A percentile compares a stretch with the other conserved stretches of the same genome.
Evolutionary conservation across 2,113 vertebrate genomes (phyloP).

Genomic region (Orientallactaga bullata): DNA sequence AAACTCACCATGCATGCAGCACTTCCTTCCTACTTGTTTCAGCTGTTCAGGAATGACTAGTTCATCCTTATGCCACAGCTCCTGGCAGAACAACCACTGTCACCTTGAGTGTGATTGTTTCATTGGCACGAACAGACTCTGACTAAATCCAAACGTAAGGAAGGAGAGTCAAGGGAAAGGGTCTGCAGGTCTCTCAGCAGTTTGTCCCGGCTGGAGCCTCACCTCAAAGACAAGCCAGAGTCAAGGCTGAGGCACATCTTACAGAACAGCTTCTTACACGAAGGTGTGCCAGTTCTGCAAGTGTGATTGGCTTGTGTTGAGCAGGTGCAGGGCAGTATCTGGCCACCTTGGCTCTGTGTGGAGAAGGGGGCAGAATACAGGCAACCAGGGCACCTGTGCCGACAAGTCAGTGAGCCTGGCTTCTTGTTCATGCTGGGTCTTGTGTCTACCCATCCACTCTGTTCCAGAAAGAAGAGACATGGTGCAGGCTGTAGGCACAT

Average conservation of each 20-base stretch:
- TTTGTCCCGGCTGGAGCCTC: too few species aligned
- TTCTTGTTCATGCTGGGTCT: neutral
- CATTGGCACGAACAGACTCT: neutral
- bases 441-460: too few species aligned
- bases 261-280: neutral
- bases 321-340: neutral
- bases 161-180: neutral
- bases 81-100: neutral
- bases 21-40: neutral
- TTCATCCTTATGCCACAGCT: neutral
- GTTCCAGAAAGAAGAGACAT: neutral
- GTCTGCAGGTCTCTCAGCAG: too few species aligned
- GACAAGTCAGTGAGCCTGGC: neutral
- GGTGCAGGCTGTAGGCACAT: neutral
- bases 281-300: neutral
- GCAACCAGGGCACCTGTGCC: neutral
- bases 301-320: neutral
- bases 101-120: neutral
- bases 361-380: neutral
- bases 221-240: neutral
- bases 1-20: neutral
- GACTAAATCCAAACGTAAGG: neutral
- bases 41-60: neutral
- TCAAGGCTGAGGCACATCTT: neutral
- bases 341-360: accelerated